Percentiles rank a stretch among this genome's conserved stretches.
Conservation (phyloP, 2,797 vertebrate genomes). For the Naso thynnoides region DNA sequence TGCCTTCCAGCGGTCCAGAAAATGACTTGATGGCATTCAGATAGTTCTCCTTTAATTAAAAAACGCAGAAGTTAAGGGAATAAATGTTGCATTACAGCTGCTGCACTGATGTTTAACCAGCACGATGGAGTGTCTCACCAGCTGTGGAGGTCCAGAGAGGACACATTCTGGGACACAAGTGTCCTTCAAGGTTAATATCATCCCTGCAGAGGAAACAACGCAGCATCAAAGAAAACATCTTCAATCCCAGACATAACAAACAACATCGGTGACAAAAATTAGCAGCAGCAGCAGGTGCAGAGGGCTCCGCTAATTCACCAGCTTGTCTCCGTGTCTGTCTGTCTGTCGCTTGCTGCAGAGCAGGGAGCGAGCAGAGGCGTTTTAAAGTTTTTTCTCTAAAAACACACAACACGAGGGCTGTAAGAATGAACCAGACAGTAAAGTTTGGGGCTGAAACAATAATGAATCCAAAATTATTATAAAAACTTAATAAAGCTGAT, state of each 20-base stretch:
- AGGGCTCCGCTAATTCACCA: too few relatives aligned
- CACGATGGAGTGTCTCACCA: conserved; percentile 84
- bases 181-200: conserved; percentile 94
- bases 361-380: too few relatives aligned
- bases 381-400: too few relatives aligned
- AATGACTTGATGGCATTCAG: conserved; percentile 91
- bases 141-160: conserved; percentile 93
- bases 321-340: too few relatives aligned
- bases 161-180: conserved; percentile 90
- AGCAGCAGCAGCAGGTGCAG: too few relatives aligned
- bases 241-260: neutral
- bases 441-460: too few relatives aligned
- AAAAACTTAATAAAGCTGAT: too few relatives aligned
- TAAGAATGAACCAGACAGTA: too few relatives aligned
- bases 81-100: neutral
- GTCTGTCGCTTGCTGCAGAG: too few relatives aligned
- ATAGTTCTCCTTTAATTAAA: conserved; percentile 85
- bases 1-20: conserved; percentile 90
- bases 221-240: neutral
- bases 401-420: too few relatives aligned
- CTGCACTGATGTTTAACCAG: neutral
- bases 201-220: conserved; percentile 82
- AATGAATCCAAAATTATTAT: too few relatives aligned
- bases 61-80: neutral
- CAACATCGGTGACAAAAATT: too few relatives aligned